Base-by-base conservation (phyloP, 2,113 vertebrate genomes). In the Glaucidium brasilianum region DNA sequence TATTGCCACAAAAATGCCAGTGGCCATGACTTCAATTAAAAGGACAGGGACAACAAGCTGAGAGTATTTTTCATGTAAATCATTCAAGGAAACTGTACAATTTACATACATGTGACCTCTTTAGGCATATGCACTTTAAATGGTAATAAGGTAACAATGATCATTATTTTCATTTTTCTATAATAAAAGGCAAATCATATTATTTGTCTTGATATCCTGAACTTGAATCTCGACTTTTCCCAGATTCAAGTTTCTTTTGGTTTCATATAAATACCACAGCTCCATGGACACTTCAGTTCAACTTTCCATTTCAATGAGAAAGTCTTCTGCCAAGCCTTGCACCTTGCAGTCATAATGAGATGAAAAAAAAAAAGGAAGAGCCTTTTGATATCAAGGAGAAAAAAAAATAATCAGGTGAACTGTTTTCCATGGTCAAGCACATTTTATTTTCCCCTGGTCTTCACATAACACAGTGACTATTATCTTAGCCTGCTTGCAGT, bases 281-380 rank as follows among this genome's bases (percentile, higher is more conserved):
- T 80, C 32, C 30, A 16, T 8, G 4, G 64, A 47, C 35, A 22
- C 15, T 68, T 73, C 21, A 73, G 10, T 60, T n/a, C n/a, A 64
- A 27, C 12, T 88, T 84, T 23, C 15, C 23, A 55, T 91, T 83
- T 87, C 45, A 81, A 12, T 52, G 18, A 81, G 34, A 69, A 63
- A 52, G 5, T 20, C 12, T 86, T 80, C 49, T 81, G 49, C 23
- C 39, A 87, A 76, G 27, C 4, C 15, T 91, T 73, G 52, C 1
- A 37, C 43, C 14, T 82, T 52, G 32, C 29, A 79, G 26, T 41
- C 58, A 79, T 8, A 60, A 11, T 45, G 32, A 85, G 13, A 77
- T 58, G 10, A 27, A 11, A 17, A 59, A 18, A 5, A 59, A 18
- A 5, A 22, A 35, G 10, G 58, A 2, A 1, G 0, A 4, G 2